Conservation (phyloP, 2,113 vertebrate genomes). For the Dendropsophus ebraccatus region DNA sequence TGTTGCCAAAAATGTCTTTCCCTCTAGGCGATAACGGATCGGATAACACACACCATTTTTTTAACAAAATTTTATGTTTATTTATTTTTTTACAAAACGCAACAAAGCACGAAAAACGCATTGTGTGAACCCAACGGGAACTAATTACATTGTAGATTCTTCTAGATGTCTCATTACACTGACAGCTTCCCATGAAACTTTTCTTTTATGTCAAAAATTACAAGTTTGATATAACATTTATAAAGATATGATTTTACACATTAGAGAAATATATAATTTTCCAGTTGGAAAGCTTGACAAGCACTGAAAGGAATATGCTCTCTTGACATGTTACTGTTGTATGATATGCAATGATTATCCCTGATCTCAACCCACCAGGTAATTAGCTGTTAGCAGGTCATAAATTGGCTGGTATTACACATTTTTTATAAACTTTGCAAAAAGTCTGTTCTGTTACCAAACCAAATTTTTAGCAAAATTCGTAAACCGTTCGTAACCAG, state of each 20-base stretch:
- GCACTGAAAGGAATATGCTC: neutral
- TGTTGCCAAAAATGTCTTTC: too few relatives aligned
- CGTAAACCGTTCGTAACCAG: too few relatives aligned
- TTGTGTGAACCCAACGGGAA: too few relatives aligned
- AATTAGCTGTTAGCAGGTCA: neutral
- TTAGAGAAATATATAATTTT: slow-evolving; percentile 31
- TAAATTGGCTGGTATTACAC: neutral
- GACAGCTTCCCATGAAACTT: neutral
- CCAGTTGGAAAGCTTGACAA: slow-evolving; percentile 4
- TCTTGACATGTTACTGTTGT: neutral
- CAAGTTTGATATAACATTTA: slow-evolving; percentile 8
- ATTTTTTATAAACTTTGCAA: too few relatives aligned
- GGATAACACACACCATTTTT: too few relatives aligned
- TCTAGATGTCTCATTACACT: neutral
- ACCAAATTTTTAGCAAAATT: too few relatives aligned
- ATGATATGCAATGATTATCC: neutral
- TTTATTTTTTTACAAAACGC: too few relatives aligned
- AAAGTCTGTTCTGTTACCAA: too few relatives aligned
- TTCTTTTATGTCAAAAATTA: slow-evolving; percentile 28
- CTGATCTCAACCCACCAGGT: neutral
- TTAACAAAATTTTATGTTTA: too few relatives aligned
- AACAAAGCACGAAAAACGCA: too few relatives aligned
- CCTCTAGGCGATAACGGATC: too few relatives aligned
- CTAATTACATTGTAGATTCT: too few relatives aligned
- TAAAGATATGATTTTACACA: neutral